Conservation (phyloP, 1,140 invertebrate species). For the Drosophila athabasca region DNA sequence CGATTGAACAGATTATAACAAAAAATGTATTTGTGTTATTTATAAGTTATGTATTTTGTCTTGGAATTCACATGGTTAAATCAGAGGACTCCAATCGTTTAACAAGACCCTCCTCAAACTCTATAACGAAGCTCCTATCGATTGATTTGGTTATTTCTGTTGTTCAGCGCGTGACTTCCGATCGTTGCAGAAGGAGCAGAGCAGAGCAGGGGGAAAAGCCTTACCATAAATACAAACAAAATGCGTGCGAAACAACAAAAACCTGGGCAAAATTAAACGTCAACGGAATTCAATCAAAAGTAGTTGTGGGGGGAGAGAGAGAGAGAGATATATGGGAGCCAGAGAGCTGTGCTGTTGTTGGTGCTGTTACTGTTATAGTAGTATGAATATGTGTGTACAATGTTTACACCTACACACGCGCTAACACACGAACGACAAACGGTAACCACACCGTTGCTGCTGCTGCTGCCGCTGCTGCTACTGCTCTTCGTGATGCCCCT, state of each 20-base stretch:
- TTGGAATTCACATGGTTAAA: too few relatives aligned
- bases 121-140: neutral
- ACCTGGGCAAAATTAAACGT: conserved; percentile 29
- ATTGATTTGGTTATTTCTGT: conserved; percentile 7
- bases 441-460: conserved; percentile 46
- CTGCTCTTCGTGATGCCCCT: neutral
- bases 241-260: conserved; percentile 17
- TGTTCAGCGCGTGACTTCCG: conserved; percentile 52
- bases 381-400: conserved; percentile 12
- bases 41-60: too few relatives aligned
- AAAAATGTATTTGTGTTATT: too few relatives aligned
- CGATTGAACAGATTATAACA: too few relatives aligned
- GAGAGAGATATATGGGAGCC: too few relatives aligned
- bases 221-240: conserved; percentile 43
- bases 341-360: neutral
- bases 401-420: conserved; percentile 28
- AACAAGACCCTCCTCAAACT: neutral
- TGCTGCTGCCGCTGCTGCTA: neutral
- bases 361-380: conserved; percentile 14
- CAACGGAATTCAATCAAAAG: conserved; percentile 30
- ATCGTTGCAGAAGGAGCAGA: conserved; percentile 43
- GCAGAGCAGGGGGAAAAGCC: neutral
- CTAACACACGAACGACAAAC: conserved; percentile 14
- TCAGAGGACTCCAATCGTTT: too few relatives aligned
- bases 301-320: neutral